Evolutionary conservation across 2,797 vertebrate species (phyloP).

Genomic region (Melanogrammus aeglefinus): DNA sequence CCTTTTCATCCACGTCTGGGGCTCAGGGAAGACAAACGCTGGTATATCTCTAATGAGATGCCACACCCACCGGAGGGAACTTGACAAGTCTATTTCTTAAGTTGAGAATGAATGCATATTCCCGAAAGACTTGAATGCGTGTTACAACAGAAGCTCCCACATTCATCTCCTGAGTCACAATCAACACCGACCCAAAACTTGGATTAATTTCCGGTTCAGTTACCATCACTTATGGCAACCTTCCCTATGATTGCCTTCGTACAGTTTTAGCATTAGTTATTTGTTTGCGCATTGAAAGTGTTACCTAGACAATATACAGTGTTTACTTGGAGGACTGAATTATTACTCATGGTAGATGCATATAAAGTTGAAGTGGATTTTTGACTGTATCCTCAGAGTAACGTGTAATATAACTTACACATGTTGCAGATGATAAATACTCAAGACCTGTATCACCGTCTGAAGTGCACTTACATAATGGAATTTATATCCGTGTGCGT

Average conservation of each 20-base stretch:
- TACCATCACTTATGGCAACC: not conserved
- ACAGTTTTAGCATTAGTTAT: not conserved
- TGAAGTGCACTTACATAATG: too few species aligned
- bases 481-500: not conserved
- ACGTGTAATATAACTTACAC: not conserved
- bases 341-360: not conserved
- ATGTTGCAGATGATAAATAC: not conserved
- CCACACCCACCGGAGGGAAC: not conserved
- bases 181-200: not conserved
- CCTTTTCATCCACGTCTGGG: too few species aligned
- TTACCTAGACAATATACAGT: not conserved
- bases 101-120: not conserved
- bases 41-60: not conserved
- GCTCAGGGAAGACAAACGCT: not conserved
- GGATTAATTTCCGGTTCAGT: not conserved
- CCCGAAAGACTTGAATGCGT: not conserved
- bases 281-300: not conserved
- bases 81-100: not conserved
- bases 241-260: not conserved
- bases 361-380: not conserved
- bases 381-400: not conserved
- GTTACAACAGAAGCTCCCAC: not conserved
- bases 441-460: too few species aligned
- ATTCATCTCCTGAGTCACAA: not conserved
- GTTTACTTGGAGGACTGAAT: not conserved